Base-by-base conservation (phyloP, 1,140 invertebrate genomes). In the Brachionus plicatilis region DNA sequence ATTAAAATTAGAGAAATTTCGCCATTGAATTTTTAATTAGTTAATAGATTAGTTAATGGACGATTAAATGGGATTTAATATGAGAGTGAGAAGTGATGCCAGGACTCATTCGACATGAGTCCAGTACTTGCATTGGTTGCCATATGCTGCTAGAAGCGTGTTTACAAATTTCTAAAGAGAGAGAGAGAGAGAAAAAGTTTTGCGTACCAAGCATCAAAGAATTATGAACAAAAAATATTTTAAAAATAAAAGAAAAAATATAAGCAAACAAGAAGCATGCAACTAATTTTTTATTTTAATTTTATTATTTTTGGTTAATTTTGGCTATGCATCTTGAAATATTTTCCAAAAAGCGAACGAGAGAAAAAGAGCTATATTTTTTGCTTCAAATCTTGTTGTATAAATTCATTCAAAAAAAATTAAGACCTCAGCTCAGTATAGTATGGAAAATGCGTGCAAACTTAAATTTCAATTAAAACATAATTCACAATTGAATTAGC, bases 211-310 rank as follows among this genome's bases (percentile, higher is more conserved):
- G 53, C 53, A 60, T 20, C 27, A 60, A 72, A 72, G 33, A 72
- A 72, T 72, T 72, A 72, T 72, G 68, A 72, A 72, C 17, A n/a
- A 33, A 68, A 72, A 41, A 43, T 72, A 43, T n/a, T 37, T 43
- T 50, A 76, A 76, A 76, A 76, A 53, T 27, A 76, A 50, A 76
- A 29, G 8, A 37, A 76, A 50, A 76, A 76, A 76, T 50, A 50
- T 50, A 50, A 76, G 72, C 72, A 50, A 47, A 76, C 45, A 76
- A 76, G 45, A 76, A 76, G 27, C 72, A 76, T 76, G 72, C 72
- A 76, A 76, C 45, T 76, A 50, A 76, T 76, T 50, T 50, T 76
- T 50, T 76, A 27, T 76, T 76, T 76, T 76, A 76, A 50, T 47
- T 76, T 76, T 76, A 50, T 76, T 24, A 50, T 47, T 50, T 75